Conservation (phyloP, 2,113 vertebrate genomes). For the Gadus chalcogrammus region DNA sequence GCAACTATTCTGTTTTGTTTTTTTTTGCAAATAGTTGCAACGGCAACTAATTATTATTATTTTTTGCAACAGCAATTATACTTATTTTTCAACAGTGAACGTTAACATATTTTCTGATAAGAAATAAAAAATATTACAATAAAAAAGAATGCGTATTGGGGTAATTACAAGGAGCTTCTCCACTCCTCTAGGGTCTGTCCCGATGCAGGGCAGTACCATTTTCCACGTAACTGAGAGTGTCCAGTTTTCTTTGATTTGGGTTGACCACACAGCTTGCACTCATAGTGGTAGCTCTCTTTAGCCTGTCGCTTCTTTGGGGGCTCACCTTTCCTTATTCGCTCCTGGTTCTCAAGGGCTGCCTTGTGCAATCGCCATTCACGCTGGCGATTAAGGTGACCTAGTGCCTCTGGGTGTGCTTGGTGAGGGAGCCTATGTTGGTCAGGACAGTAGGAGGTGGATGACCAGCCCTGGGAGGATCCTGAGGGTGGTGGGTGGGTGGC, state of each 20-base stretch:
- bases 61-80: not conserved
- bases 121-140: not conserved
- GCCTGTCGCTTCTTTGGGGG: not conserved
- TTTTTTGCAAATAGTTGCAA: not conserved
- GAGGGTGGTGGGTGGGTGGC: no score
- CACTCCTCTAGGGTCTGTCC: not conserved
- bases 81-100: not conserved
- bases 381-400: not conserved
- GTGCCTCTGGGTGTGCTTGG: not conserved
- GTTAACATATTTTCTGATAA: not conserved
- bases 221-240: not conserved
- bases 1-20: not conserved
- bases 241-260: not conserved
- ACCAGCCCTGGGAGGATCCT: no score
- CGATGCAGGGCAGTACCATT: conserved; percentile 14
- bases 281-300: not conserved
- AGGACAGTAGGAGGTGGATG: no score
- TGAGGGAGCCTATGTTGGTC: no score
- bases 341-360: not conserved
- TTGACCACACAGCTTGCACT: not conserved
- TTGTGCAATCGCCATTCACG: not conserved
- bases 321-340: not conserved
- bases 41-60: not conserved
- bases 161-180: not conserved
- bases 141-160: not conserved